Conservation (phyloP, 1,140 invertebrate genomes). For the Trichogramma pretiosum region DNA sequence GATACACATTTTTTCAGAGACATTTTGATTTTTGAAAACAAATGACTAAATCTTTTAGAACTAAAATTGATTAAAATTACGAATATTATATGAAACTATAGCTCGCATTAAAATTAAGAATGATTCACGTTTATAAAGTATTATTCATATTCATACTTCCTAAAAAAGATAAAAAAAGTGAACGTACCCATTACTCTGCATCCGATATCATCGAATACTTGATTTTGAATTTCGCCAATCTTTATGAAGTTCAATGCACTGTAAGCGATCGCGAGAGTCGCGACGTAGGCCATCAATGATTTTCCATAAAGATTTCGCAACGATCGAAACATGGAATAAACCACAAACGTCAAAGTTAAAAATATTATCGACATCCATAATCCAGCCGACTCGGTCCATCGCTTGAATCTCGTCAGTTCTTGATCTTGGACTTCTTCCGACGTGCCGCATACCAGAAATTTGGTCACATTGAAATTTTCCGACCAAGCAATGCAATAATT, state of each 20-base stretch:
- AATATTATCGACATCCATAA: conserved; percentile 49
- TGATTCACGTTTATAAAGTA: not conserved
- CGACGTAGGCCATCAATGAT: conserved; percentile 56
- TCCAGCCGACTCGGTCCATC: conserved; percentile 27
- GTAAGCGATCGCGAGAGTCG: conserved; percentile 51
- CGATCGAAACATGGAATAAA: conserved; percentile 56
- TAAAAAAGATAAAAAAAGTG: no score
- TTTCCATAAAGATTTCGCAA: conserved; percentile 59
- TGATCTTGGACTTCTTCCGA: not conserved
- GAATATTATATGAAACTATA: no score
- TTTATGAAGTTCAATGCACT: conserved; percentile 39
- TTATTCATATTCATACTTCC: not conserved
- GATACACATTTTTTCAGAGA: not conserved
- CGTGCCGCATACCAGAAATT: not conserved
- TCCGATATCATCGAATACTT: not conserved
- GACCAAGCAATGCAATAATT: not conserved
- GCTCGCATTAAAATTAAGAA: not conserved
- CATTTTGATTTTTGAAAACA: not conserved
- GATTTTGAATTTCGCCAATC: not conserved
- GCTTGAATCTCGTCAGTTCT: not conserved
- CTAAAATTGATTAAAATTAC: not conserved
- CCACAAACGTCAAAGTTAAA: conserved; percentile 56
- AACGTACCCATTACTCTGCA: conserved; percentile 3
- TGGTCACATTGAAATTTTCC: not conserved
- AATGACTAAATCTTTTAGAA: not conserved